Evolutionary conservation across 2,888 invertebrate species (phyloP), one percentile per base, ranked within the genome.

Genomic region (Andrena fulva): DNA sequence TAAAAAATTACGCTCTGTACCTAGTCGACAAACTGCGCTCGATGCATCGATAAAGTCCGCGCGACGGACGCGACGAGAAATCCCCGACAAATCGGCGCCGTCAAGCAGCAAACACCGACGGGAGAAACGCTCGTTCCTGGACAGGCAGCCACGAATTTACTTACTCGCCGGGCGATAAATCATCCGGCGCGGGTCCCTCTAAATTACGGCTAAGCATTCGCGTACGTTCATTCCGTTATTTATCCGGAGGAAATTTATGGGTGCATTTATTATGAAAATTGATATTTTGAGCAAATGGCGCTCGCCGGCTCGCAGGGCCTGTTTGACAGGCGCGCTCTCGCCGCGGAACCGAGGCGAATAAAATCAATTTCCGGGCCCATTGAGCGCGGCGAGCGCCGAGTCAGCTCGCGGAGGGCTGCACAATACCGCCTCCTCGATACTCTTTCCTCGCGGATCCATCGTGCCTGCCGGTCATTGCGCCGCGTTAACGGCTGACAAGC

Each of bases 251-350:
- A 80, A 85, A 85, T 82, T 82, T 85, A 85, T 82, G 82, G 80
- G 60, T 75, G n/a, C 82, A 82, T 85, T 82, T 82, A 82, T 85
- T 85, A 77, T 78, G 80, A 80, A 85, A 85, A 85, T 85, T 85
- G 85, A 85, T 85, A 85, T 85, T 82, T 82, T 79, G 82, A 71
- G 59, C 68, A 77, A 69, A 68, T 50, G 68, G 52, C 50, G 33
- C 12, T 24, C 42, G 8, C 33, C 20, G 31, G 7, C 24, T 24
- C 31, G 27, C 10, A 5, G 59, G 54, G 63, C 29, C 48, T n/a
- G 59, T 27, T 48, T 59, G 77, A 73, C 59, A 33, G 20, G 60
- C 27, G 72, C 48, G 50, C 54, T 29, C 54, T 29, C 42, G 69
- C 24, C 62, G 76, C 52, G 68, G 67, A 62, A 64, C 50, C 62